Evolutionary conservation across 92 coral and sea anemone genomes (phyloP), one percentile per base, ranked within the genome.

Genomic region (Palythoa caribaeorum): DNA sequence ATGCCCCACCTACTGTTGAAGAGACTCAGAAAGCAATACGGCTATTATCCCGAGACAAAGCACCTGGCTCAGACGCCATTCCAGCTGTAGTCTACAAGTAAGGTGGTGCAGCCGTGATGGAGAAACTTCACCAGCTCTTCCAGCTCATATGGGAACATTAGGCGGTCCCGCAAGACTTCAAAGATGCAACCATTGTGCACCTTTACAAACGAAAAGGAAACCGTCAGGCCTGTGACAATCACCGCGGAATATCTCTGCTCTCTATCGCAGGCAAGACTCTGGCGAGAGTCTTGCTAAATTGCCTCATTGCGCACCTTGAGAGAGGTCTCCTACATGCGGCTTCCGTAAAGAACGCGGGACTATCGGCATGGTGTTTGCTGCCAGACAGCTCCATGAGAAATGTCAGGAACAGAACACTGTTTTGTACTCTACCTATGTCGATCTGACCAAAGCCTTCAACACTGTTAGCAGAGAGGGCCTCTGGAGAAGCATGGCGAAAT

Each of bases 191-290:
- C 36, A 65, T 50, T 13, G 15, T 40, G 47, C 71, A 51, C 35
- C 86, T 47, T 11, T 92, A 84, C 72, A 88, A 92, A 79, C 65
- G 88, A 11, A 88, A 85, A 59, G 92, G 92, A 2, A 78, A 88
- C 60, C 57, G 90, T 47, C 83, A 74, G 60, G 44, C 15, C 69
- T 84, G 94, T 69, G 91, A n/a, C n/a, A n/a, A 28, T 28, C 28
- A 0, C 28, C 28, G 28, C 28, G 28, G 90, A 38, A 88, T 88
- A 16, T 88, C 94, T 44, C 88, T 78, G 5, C 88, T 84, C 6
- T 87, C 87, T 10, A 69, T 84, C 12, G 84, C 90, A 6, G 91
- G 92, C 38, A 92, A 92, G 78, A 72, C 73, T 59, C 68, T 84
- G 12, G 90, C 94, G 2, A 14, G 88, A 6, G 77, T 1, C 15